These are phyloP conservation scores for Brenthis ino DNA, from an alignment of 2,888 invertebrate species.

Conservation along the genomic window DNA sequence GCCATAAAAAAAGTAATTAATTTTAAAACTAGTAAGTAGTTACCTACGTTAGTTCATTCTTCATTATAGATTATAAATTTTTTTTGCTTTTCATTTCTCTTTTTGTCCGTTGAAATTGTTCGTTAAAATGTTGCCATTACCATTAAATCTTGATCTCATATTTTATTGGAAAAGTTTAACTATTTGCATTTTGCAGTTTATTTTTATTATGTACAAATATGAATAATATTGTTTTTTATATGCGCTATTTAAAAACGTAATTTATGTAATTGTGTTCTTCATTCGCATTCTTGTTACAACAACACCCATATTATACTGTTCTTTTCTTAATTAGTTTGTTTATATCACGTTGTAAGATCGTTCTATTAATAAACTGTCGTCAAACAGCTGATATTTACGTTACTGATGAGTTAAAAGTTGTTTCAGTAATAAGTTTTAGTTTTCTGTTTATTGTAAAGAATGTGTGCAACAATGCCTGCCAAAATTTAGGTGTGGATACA, in stretches of 20 bases:
- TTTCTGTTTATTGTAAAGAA: background rate
- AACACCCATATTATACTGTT: background rate
- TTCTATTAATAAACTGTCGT: constrained; percentile 16
- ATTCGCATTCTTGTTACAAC: background rate
- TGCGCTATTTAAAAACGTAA: background rate
- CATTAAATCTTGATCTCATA: too few species aligned
- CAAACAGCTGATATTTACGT: constrained; percentile 14
- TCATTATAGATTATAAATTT: too few species aligned
- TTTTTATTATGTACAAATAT: too few species aligned
- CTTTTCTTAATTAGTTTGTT: constrained; percentile 14
- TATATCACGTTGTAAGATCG: constrained; percentile 2
- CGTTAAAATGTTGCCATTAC: too few species aligned
- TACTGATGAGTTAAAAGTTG: background rate
- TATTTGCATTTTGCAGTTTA: too few species aligned
- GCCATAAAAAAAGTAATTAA: too few species aligned
- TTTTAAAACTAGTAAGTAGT: too few species aligned
- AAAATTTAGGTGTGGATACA: constrained; percentile 2
- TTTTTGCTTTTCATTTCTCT: too few species aligned
- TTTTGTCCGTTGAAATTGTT: too few species aligned
- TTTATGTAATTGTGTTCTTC: background rate
- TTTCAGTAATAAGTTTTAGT: too few species aligned
- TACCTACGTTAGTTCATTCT: too few species aligned
- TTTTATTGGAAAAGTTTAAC: too few species aligned
- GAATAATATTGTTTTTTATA: background rate
- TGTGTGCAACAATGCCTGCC: background rate